Base-by-base conservation (phyloP, 2,113 vertebrate genomes). In the Colinus virginianus region DNA sequence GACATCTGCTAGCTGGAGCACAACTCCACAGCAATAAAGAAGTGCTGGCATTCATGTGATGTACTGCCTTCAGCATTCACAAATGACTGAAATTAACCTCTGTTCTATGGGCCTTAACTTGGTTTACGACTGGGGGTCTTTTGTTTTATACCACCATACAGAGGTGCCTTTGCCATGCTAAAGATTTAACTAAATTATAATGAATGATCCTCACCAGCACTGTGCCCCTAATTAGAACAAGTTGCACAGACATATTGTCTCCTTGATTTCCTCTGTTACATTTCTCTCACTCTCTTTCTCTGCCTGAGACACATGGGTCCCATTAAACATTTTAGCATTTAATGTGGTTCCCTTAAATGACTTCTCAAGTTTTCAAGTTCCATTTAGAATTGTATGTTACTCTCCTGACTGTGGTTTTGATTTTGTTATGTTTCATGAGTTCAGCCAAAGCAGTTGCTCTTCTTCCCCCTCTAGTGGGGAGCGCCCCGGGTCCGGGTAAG, bases 261-360 rank as follows among this genome's bases (percentile, higher is more conserved):
- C 98, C 97, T 97, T 96, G 97, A 96, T 98, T 98, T 98, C 98
- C 98, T 98, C 97, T 97, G 97, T 96, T 98, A 91, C 96, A 88
- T 97, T 98, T 98, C 97, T 97, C 97, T 97, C 97, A 95, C 97
- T 97, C 97, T 97, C 97, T 96, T 97, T 98, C 97, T 98, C 97
- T 97, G 97, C 96, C 97, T 93, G 85, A 90, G 97, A 98, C 98
- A 98, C 97, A 98, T 98, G 98, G 98, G 98, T 97, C 97, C 98
- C 98, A 98, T 98, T 98, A 98, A 97, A 97, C 97, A 97, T 97
- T 97, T 94, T 97, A 97, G 96, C 93, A 98, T 98, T 98, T 98
- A 98, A 98, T 98, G 98, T 98, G 98, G 97, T 98, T 98, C 98
- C 97, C 96, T 98, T 97, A 98, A 98, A 98, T 98, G 97, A 98